phyloP scores from a whole-genome alignment of 1,140 invertebrate species.

The Pseudomyrmex dendroicus region DNA sequence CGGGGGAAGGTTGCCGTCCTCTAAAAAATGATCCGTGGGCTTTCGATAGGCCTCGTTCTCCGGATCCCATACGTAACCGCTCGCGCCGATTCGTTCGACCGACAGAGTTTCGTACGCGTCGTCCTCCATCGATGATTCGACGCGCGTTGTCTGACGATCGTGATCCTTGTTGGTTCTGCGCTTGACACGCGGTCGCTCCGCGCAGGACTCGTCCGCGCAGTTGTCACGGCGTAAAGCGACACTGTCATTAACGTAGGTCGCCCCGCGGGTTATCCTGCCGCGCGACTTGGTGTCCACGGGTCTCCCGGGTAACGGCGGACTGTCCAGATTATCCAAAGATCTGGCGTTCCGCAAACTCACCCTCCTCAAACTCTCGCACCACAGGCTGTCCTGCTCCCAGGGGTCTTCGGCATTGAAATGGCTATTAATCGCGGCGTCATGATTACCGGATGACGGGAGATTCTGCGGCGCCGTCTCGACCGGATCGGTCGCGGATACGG shows the following conservation, averaged over 20 bases:
- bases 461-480: background rate
- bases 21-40: slow-evolving; percentile 85
- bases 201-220: slow-evolving; percentile 23
- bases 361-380: slow-evolving; percentile 91
- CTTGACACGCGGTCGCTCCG: slow-evolving; percentile 68
- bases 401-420: slow-evolving; percentile 87
- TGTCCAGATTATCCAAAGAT: slow-evolving; percentile 91
- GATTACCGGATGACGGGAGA: background rate
- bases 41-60: slow-evolving; percentile 79
- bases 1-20: slow-evolving; percentile 85
- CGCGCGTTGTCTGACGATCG: slow-evolving; percentile 58
- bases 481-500: background rate
- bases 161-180: slow-evolving; percentile 67
- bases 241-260: slow-evolving; percentile 91
- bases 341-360: slow-evolving; percentile 92
- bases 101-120: slow-evolving; percentile 80
- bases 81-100: slow-evolving; percentile 76
- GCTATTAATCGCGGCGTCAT: background rate
- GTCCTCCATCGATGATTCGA: slow-evolving; percentile 53
- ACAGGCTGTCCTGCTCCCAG: slow-evolving; percentile 93
- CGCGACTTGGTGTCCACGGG: slow-evolving; percentile 64
- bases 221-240: slow-evolving; percentile 76
- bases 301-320: slow-evolving; percentile 64
- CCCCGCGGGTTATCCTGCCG: slow-evolving; percentile 87
- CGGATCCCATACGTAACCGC: slow-evolving; percentile 84